Percentiles rank a stretch among this genome's conserved stretches.
These are phyloP conservation scores for Physella acuta DNA, from an alignment of 1,140 invertebrate genomes.

Conservation along the genomic window DNA sequence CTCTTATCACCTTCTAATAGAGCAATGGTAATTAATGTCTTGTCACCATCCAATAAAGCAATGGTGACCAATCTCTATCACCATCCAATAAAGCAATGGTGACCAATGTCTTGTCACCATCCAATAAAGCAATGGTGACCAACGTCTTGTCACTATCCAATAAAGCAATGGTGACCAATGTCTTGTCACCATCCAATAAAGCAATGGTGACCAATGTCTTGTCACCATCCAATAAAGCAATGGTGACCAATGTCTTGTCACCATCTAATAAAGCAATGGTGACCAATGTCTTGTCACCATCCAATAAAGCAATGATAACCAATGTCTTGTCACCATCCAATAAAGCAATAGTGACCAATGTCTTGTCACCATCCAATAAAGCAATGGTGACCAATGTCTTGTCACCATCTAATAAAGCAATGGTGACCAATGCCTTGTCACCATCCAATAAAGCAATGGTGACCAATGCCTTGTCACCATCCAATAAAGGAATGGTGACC, in stretches of 20 bases:
- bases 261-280: neutral
- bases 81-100: no score
- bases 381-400: neutral
- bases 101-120: neutral
- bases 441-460: no score
- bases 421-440: neutral
- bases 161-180: neutral
- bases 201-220: neutral
- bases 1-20: no score
- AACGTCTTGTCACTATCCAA: neutral
- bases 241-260: neutral
- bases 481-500: no score
- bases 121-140: neutral
- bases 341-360: neutral
- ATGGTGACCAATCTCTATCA: neutral
- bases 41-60: no score
- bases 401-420: neutral
- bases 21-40: no score
- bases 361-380: neutral
- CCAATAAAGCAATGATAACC: neutral
- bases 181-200: neutral
- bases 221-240: neutral
- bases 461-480: neutral
- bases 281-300: neutral
- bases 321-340: neutral